Base-by-base conservation (phyloP, 1,140 invertebrate species). In the Steinernema feltiae region DNA sequence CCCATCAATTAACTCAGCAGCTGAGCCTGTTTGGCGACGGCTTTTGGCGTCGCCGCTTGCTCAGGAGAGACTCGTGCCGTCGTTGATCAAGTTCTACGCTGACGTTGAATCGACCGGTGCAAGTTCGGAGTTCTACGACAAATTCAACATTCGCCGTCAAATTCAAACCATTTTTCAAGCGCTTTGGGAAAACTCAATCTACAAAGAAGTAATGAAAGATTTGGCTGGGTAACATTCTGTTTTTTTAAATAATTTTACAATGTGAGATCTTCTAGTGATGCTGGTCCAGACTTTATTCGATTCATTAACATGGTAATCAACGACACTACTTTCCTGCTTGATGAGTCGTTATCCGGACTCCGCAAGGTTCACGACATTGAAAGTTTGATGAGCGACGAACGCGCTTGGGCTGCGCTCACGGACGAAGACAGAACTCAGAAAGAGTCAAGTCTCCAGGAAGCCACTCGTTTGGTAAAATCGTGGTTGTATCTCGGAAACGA, bases 281-380 rank as follows among this genome's bases (percentile, higher is more conserved):
- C 93, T 12, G 93, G 93, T 79, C 93, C 77, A 0, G 82, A 97
- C 87, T 98, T 98, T 88, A 93, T 97, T 1, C 94, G 95, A 81
- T 99, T 98, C 86, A 91, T 98, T 31, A 99, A 99, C 87, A 98
- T 98, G 94, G 88, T 98, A 63, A 98, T 98, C 93, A 99, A 98
- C 86, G 96, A 98, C 86, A 97, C 95, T 7, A 98, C 95, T 32
- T 99, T 97, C 87, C 89, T 98, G 41, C 88, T 98, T 53, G 96
- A 99, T 85, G 96, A 99, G 87, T 96, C 94, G 86, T 88, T 97
- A 17, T 93, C 96, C 87, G 93, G 93, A 79, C 88, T 98, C 53
- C 98, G 97, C 87, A 90, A 93, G 78, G 97, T 98, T 81, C 94
- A 97, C 87, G 94, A 97, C 87, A 91, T 94, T 0, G 95, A 98